These are phyloP conservation scores for Sapajus apella DNA, from an alignment of 2,113 vertebrate genomes.

Conservation along the genomic window DNA sequence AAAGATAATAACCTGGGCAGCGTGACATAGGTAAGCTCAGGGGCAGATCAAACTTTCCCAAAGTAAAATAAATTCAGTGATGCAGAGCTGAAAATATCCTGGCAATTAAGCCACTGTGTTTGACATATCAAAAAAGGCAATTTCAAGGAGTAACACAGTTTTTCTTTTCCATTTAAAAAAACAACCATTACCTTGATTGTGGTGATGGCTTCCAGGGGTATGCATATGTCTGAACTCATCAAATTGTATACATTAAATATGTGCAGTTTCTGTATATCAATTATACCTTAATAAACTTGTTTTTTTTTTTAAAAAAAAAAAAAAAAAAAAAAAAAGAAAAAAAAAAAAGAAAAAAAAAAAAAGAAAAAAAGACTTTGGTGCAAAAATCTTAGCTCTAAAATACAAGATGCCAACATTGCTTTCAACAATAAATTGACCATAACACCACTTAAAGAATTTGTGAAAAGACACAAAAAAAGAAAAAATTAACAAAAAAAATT, in stretches of 20 bases:
- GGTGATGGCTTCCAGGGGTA: background rate
- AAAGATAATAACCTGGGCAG: background rate
- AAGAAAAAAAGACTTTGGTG: background rate
- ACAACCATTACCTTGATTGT: background rate
- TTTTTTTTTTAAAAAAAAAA: background rate
- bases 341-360: background rate
- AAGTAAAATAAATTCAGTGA: background rate
- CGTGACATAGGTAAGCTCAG: background rate
- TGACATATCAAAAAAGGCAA: background rate
- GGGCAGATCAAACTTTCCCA: background rate
- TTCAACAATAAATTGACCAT: background rate
- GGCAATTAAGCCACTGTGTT: background rate
- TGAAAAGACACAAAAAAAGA: background rate
- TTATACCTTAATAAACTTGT: background rate
- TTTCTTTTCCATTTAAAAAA: background rate
- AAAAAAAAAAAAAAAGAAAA: no score
- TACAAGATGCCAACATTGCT: background rate
- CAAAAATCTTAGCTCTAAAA: background rate
- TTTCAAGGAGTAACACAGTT: background rate
- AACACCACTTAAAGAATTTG: background rate
- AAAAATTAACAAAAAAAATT: no score
- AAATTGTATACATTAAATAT: background rate
- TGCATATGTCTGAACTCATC: background rate
- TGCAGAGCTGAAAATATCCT: background rate
- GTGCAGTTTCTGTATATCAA: background rate